Evolutionary conservation across 92 coral and sea anemone genomes (phyloP).

Genomic region (Plumapathes pennacea): DNA sequence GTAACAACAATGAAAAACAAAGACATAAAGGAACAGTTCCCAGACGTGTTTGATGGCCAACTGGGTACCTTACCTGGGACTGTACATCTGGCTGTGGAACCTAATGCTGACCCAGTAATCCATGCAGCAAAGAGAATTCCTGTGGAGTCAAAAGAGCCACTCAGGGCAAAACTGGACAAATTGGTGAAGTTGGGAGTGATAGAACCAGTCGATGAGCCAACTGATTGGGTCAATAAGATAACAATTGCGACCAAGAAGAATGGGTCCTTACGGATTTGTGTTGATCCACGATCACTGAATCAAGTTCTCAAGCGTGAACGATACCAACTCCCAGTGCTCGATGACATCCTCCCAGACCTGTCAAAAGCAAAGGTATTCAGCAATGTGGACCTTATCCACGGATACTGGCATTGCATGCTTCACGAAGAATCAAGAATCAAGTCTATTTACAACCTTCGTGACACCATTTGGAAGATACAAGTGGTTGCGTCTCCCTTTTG

Average conservation of each 20-base stretch:
- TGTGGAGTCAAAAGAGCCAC: neutral
- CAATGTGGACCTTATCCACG: slow-evolving; percentile 2
- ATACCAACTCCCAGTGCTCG: slow-evolving; percentile 2
- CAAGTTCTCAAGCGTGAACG: slow-evolving; percentile 7
- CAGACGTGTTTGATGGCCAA: too few species aligned
- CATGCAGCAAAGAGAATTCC: slow-evolving; percentile 1
- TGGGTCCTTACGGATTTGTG: slow-evolving; percentile 10
- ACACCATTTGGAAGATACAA: slow-evolving; percentile 22
- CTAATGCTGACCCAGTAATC: neutral
- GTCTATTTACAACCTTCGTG: slow-evolving; percentile 16
- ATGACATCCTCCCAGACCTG: neutral
- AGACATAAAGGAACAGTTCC: too few species aligned
- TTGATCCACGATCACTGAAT: slow-evolving; percentile 15
- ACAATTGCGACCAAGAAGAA: slow-evolving; percentile 4
- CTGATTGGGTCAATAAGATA: slow-evolving; percentile 21
- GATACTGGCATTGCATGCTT: slow-evolving; percentile 1
- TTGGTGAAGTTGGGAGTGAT: neutral
- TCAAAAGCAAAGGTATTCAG: neutral
- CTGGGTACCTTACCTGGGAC: too few species aligned
- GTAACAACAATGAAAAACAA: too few species aligned
- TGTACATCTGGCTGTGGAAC: neutral
- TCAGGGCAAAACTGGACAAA: slow-evolving; percentile 11
- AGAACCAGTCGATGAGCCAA: slow-evolving; percentile 3
- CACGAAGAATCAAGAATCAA: neutral
- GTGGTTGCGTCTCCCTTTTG: slow-evolving; percentile 47